Conservation (phyloP, 2,113 vertebrate genomes). For the Megalops atlanticus region DNA sequence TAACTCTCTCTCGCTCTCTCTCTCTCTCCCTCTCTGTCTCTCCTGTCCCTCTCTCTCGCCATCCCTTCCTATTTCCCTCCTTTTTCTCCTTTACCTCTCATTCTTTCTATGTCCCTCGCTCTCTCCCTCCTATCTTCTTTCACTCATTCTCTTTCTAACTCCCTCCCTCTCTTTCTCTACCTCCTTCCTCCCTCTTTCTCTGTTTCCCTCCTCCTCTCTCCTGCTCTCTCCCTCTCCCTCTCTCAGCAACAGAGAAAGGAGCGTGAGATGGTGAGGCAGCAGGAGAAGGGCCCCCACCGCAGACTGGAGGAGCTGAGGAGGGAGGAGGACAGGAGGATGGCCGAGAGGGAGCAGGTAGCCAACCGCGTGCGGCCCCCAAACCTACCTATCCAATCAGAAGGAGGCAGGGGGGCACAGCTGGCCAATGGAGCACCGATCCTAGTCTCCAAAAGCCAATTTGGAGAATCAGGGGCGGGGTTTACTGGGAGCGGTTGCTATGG, state of each 20-base stretch:
- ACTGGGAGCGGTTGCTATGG: constrained; percentile 75
- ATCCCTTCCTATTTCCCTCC: background rate
- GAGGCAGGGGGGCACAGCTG: constrained; percentile 50
- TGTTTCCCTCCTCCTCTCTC: constrained; percentile 49
- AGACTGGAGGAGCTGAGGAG: constrained; percentile 85
- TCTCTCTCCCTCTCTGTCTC: constrained; percentile 28
- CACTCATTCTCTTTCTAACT: background rate
- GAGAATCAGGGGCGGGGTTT: constrained; percentile 49
- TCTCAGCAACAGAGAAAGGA: constrained; percentile 89
- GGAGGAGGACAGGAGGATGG: constrained; percentile 86
- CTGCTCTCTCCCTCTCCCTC: too few relatives aligned
- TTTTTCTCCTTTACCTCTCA: too few relatives aligned
- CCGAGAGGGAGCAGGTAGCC: constrained; percentile 89
- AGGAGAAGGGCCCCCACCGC: constrained; percentile 87
- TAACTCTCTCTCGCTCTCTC: background rate
- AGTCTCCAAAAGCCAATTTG: background rate
- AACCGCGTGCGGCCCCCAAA: constrained; percentile 40
- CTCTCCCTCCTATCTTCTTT: background rate
- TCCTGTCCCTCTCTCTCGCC: too few relatives aligned
- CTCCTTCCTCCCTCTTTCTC: constrained; percentile 44
- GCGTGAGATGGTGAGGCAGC: constrained; percentile 85
- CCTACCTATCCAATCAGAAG: constrained; percentile 49
- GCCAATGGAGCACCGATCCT: constrained; percentile 24
- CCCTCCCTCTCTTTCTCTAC: constrained; percentile 6
- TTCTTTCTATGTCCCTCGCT: background rate